Evolutionary conservation across 2,888 invertebrate genomes (phyloP).

Genomic region (Galerucella calmariensis): DNA sequence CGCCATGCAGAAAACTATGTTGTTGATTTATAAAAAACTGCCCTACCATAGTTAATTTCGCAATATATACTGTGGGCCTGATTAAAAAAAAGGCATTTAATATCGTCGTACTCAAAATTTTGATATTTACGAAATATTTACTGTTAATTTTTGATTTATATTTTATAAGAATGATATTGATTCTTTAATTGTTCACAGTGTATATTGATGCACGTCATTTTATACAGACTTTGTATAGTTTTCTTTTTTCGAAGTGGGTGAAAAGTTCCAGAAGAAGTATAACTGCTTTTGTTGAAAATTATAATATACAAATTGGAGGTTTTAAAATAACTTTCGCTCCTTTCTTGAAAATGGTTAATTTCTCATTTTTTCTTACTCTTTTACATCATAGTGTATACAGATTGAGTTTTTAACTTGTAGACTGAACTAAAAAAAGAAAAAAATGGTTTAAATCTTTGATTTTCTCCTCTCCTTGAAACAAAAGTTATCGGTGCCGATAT

Average conservation of each 20-base stretch:
- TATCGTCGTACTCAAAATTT: not conserved
- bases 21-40: constrained; percentile 7
- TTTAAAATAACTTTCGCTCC: not conserved
- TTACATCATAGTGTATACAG: too few species aligned
- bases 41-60: not conserved
- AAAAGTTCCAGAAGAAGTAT: constrained; percentile 21
- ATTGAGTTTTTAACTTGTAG: too few species aligned
- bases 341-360: not conserved
- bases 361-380: too few species aligned
- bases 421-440: too few species aligned
- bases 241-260: not conserved
- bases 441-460: too few species aligned
- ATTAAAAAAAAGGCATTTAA: too few species aligned
- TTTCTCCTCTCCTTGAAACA: too few species aligned
- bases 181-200: constrained; percentile 21
- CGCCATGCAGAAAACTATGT: not conserved
- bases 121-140: not conserved
- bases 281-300: not conserved
- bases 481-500: too few species aligned
- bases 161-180: not conserved
- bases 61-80: constrained; percentile 27
- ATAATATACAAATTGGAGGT: not conserved
- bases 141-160: not conserved
- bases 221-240: constrained; percentile 18
- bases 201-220: constrained; percentile 20